Conservation (phyloP, 2,888 invertebrate species). For the Odontothrips loti region DNA sequence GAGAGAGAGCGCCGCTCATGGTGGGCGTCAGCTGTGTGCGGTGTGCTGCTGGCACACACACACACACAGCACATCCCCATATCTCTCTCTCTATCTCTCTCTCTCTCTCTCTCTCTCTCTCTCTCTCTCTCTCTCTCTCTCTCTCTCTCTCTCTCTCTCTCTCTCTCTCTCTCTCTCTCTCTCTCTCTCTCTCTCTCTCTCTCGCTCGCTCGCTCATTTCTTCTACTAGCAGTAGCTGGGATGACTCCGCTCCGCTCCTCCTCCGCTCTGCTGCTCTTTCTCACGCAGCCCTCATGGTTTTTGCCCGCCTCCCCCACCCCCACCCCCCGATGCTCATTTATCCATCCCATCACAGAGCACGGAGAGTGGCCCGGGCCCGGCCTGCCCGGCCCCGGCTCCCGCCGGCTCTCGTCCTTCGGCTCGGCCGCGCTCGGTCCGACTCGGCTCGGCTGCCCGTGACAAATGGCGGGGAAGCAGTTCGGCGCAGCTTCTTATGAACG, state of each 20-base stretch:
- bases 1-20: too few species aligned
- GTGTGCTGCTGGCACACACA: too few species aligned
- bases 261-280: neutral
- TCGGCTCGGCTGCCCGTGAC: slow-evolving; percentile 10
- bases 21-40: too few species aligned
- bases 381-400: neutral
- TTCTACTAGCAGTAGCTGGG: neutral
- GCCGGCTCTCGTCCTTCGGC: neutral
- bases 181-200: neutral
- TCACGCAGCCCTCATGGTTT: neutral
- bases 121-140: neutral
- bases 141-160: neutral
- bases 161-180: neutral
- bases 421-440: neutral
- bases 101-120: neutral
- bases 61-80: too few species aligned
- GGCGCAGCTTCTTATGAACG: slow-evolving; percentile 15
- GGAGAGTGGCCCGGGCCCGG: neutral
- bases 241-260: neutral
- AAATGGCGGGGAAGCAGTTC: slow-evolving; percentile 24
- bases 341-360: slow-evolving; percentile 16
- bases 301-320: neutral
- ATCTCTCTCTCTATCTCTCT: too few species aligned
- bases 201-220: neutral
- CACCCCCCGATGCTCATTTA: slow-evolving; percentile 12